A percentile compares a stretch with the other conserved stretches of the same genome.
phyloP scores from a whole-genome alignment of 2,113 vertebrate species.

The Gopherus flavomarginatus region DNA sequence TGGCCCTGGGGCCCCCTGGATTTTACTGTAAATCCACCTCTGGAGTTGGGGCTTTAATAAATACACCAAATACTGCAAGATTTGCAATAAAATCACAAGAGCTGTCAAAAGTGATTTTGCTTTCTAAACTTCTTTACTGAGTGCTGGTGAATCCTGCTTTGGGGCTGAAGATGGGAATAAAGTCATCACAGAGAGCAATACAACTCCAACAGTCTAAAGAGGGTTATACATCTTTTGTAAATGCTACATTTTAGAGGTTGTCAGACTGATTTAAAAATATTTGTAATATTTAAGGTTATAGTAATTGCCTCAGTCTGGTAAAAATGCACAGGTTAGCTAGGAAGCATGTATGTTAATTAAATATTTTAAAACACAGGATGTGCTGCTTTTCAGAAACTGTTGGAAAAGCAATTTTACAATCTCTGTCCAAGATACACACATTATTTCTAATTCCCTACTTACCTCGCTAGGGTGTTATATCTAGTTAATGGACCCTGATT shows the following conservation, averaged over 20 bases:
- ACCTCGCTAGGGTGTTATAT: not conserved
- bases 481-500: not conserved
- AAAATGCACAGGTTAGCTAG: accelerated
- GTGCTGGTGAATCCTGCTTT: not conserved
- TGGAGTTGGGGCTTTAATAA: not conserved
- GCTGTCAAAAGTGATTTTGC: accelerated
- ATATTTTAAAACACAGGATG: not conserved
- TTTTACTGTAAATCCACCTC: too few species aligned
- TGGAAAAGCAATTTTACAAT: not conserved
- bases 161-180: not conserved
- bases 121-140: accelerated
- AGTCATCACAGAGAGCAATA: not conserved
- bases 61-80: accelerated
- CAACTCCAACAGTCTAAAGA: not conserved
- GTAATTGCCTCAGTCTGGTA: not conserved
- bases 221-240: not conserved
- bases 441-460: accelerated
- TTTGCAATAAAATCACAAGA: accelerated
- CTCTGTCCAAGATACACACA: not conserved
- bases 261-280: not conserved
- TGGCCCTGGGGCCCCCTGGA: too few species aligned
- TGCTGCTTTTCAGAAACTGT: not conserved
- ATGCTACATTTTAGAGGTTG: not conserved
- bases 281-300: not conserved
- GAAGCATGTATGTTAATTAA: not conserved